These are phyloP conservation scores for Dasysyrphus tricinctus DNA, from an alignment of 2,888 invertebrate genomes.

Conservation along the genomic window DNA sequence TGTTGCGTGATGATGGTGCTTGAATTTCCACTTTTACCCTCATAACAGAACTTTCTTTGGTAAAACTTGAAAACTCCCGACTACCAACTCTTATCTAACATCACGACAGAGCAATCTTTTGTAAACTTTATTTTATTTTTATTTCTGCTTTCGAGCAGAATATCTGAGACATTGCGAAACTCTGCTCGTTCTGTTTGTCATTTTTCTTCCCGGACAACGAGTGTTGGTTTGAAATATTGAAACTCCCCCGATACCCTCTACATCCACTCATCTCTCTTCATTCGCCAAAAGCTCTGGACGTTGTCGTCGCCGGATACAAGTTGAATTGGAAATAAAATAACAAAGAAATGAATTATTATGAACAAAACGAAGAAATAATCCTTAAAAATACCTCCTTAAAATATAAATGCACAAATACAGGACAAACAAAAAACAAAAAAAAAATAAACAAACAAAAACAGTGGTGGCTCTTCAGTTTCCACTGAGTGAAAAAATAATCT, in stretches of 20 bases:
- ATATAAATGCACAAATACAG: conserved; percentile 26
- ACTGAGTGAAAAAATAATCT: conserved; percentile 44
- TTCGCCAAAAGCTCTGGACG: conserved; percentile 1
- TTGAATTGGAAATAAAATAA: conserved; percentile 52
- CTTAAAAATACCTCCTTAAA: conserved; percentile 53
- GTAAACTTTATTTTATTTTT: conserved; percentile 23
- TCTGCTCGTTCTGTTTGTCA: conserved; percentile 40
- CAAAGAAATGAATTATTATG: conserved; percentile 67
- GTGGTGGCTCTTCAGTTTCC: conserved; percentile 15
- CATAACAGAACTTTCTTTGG: conserved; percentile 36
- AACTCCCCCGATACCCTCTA: neutral
- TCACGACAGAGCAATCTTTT: conserved; percentile 52
- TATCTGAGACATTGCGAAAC: neutral
- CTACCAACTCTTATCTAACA: conserved; percentile 65
- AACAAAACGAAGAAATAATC: conserved; percentile 67
- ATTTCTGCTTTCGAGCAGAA: conserved; percentile 6
- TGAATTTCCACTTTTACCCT: conserved; percentile 5
- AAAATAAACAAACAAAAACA: conserved; percentile 26
- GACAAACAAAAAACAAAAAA: conserved; percentile 13
- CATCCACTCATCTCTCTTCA: neutral
- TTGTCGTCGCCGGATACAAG: conserved; percentile 47
- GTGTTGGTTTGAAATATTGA: conserved; percentile 22
- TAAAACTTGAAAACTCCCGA: conserved; percentile 58
- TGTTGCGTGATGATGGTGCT: conserved; percentile 12
- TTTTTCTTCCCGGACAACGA: conserved; percentile 29